These are phyloP conservation scores for Numenius phaeopus DNA, from an alignment of 2,797 vertebrate genomes.

Conservation along the genomic window DNA sequence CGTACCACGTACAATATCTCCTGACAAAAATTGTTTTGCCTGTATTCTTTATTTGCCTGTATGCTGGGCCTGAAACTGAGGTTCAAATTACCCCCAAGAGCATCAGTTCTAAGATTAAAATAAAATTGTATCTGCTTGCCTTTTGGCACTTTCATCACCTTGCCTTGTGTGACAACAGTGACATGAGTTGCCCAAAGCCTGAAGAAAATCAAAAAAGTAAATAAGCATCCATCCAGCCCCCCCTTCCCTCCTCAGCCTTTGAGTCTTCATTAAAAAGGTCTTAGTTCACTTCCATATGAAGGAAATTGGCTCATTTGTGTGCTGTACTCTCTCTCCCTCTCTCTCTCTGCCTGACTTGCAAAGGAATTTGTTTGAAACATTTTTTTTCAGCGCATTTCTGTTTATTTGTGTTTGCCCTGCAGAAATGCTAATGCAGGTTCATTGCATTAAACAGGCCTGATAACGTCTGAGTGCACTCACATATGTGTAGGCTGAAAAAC, in stretches of 20 bases:
- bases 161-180: background rate
- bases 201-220: slow-evolving; percentile 30
- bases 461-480: slow-evolving; percentile 57
- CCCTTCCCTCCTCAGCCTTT: background rate
- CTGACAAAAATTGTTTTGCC: background rate
- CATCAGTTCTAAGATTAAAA: background rate
- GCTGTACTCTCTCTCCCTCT: slow-evolving; percentile 30
- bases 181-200: background rate
- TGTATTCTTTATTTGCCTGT: background rate
- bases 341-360: slow-evolving; percentile 83
- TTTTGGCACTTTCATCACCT: background rate
- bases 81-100: background rate
- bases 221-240: background rate
- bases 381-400: slow-evolving; percentile 72
- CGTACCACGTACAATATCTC: background rate
- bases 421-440: slow-evolving; percentile 73
- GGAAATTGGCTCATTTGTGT: slow-evolving; percentile 48
- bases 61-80: background rate
- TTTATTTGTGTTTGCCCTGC: slow-evolving; percentile 84
- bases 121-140: background rate
- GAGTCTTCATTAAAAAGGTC: slow-evolving; percentile 56
- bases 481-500: slow-evolving; percentile 23
- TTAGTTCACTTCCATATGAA: slow-evolving; percentile 54
- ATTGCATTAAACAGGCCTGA: slow-evolving; percentile 66
- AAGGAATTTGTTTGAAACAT: slow-evolving; percentile 76